Base-by-base conservation (phyloP, 2,888 invertebrate genomes). In the Hemithea aestivaria region DNA sequence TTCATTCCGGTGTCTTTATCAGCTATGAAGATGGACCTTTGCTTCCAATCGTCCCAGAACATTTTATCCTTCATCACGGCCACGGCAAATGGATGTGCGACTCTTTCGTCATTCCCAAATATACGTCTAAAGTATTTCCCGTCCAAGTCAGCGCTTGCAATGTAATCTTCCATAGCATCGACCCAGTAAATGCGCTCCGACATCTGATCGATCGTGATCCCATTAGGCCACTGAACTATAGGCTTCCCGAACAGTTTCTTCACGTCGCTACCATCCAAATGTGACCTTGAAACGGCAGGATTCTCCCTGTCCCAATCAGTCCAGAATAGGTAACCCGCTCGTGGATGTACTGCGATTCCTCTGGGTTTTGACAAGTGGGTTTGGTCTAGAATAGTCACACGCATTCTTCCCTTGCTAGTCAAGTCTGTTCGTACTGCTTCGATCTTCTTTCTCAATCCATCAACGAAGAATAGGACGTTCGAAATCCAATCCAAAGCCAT, bases 21-120 rank as follows among this genome's bases (percentile, higher is more conserved):
- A 0, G 94, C 93, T 3, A 91, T 89, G 62, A 94, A 94, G 36
- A 96, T 92, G 12, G 92, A 90, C 40, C 93, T 92, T 30, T 91
- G 90, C 55, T 92, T 93, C 95, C 95, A 96, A 68, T 96, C 96
- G 60, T 96, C 94, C 96, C 96, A 96, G 62, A 93, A 96, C 89
- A 97, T 91, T 53, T 90, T 89, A 58, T 94, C 93, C 73, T 96
- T 96, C 61, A 94, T 92, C 0, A 96, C 92, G 0, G 93, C 94
- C 0, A 96, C 92, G 0, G 95, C 93, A 64, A 96, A 96, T 3
- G 96, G 96, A 88, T 96, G 96, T 0, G 92, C 89, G 0, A 94
- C 91, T 27, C 90, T 89, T 0, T 90, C 90, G 38, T 90, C 90
- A 38, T 91, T 88, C 45, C 88, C 80, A 7, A 93, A 73, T 5